Evolutionary conservation across 53 echinoderm and acorn worm species (phyloP), one percentile per base, ranked within the genome.

Genomic region (Hippasteria phrygiana): DNA sequence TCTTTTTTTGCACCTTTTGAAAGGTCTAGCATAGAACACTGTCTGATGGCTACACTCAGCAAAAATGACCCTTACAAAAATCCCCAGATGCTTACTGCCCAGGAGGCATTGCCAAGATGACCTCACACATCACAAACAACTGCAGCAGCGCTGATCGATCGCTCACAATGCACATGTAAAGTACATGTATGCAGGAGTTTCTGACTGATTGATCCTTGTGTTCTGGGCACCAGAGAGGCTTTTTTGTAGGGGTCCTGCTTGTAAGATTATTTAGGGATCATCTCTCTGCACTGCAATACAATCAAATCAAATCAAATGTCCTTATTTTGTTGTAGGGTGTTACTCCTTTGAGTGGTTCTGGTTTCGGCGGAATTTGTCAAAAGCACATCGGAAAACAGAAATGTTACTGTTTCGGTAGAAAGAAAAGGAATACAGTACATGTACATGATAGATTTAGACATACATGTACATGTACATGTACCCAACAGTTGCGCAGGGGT

Each of bases 121-220:
- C 82, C 82, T 66, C 66, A 73, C 13, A 43, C 73, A 82, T 64
- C 65, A 82, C 82, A 82, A 41, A 82, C 66, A 66, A 82, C 66
- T 82, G 65, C 65, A 17, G 42, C 79, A 79, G 40, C 13, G 62
- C 41, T 70, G 73, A 81, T 81, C 63, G 45, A 81, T 81, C 18
- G 63, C 81, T 33, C 42, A 20, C 73, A 73, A 81, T 66, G 42
- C 65, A 43, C 43, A 80, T 40, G 63, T 8, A 59, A 59, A 80
- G 24, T 27, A 11, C 41, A 28, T 42, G 38, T 51, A 75, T 46
- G 45, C 24, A 14, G 65, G 37, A 45, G 1, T n/a, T 43, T 64
- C 32, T 20, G 16, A 42, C 20, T 24, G 29, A 11, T 4, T 36
- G 50, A 50, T 51, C 50, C 28, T 26, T 39, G 37, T 55, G 78